Evolutionary conservation across 2,888 invertebrate genomes (phyloP).

Genomic region (Meiosimyza platycephala): DNA sequence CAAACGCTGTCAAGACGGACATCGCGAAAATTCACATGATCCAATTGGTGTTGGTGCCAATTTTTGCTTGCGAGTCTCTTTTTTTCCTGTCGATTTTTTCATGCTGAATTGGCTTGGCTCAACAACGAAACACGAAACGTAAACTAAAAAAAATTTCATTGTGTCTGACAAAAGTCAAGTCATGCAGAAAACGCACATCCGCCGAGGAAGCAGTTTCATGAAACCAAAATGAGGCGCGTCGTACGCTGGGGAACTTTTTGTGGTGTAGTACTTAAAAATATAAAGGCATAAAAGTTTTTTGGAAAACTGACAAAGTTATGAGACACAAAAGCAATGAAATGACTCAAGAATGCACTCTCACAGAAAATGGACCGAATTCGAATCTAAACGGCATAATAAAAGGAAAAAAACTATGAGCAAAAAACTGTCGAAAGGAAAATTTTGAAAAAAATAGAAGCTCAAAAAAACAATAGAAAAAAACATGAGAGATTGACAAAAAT

Average conservation of each 20-base stretch:
- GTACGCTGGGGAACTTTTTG: not conserved
- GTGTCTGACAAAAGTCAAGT: conserved; percentile 37
- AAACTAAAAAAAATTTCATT: conserved; percentile 15
- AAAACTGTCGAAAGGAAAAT: too few species aligned
- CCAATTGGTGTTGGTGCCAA: not conserved
- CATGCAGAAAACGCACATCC: conserved; percentile 49
- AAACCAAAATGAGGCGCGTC: conserved; percentile 33
- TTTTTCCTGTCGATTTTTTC: not conserved
- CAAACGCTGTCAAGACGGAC: conserved; percentile 12
- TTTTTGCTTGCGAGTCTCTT: not conserved
- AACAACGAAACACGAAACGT: conserved; percentile 44
- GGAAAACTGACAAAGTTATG: too few species aligned
- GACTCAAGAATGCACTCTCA: too few species aligned
- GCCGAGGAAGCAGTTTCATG: conserved; percentile 31
- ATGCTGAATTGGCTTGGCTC: not conserved
- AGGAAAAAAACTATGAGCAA: too few species aligned
- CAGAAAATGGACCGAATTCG: too few species aligned
- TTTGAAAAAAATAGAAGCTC: too few species aligned
- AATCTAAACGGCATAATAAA: too few species aligned
- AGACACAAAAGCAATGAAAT: too few species aligned
- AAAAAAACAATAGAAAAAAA: too few species aligned
- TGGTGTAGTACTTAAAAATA: too few species aligned
- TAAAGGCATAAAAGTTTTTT: too few species aligned
- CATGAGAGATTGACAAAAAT: too few species aligned
- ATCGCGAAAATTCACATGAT: conserved; percentile 35